Conservation (phyloP, 2,888 invertebrate genomes). For the Salticus scenicus region DNA sequence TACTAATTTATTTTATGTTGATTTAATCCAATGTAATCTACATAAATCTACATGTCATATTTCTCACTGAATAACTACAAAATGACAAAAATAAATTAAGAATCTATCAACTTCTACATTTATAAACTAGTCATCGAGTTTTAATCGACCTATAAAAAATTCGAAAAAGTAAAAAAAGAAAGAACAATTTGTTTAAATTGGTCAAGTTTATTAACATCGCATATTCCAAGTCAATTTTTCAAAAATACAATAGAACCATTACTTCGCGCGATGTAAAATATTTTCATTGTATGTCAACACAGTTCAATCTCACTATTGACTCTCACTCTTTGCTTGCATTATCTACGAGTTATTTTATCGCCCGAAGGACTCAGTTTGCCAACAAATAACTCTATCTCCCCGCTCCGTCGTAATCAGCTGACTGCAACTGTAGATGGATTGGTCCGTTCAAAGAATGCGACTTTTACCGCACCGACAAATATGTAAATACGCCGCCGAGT, state of each 20-base stretch:
- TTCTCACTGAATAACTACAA: no score
- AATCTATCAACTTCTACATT: no score
- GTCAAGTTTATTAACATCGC: background rate
- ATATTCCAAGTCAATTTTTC: no score
- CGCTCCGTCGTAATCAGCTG: slow-evolving; percentile 55
- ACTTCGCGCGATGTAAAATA: slow-evolving; percentile 40
- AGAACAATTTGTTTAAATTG: background rate
- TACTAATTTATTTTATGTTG: no score
- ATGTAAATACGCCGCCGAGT: slow-evolving; percentile 30
- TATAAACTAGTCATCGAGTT: no score
- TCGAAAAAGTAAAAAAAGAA: no score
- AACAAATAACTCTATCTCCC: slow-evolving; percentile 59
- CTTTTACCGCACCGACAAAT: slow-evolving; percentile 65
- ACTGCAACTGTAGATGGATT: slow-evolving; percentile 55
- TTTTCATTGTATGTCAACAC: slow-evolving; percentile 52
- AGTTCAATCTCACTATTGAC: slow-evolving; percentile 43
- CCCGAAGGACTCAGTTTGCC: slow-evolving; percentile 39
- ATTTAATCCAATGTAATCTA: no score
- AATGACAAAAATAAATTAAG: no score
- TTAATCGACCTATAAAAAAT: no score
- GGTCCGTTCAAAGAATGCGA: slow-evolving; percentile 56
- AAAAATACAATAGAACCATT: slow-evolving; percentile 47
- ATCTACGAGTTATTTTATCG: slow-evolving; percentile 66
- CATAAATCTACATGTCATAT: no score
- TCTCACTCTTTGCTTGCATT: slow-evolving; percentile 39